These are phyloP conservation scores for Halichondria panicea DNA, from an alignment of 37 sponge, comb jelly and placozoan species.

Conservation along the genomic window DNA sequence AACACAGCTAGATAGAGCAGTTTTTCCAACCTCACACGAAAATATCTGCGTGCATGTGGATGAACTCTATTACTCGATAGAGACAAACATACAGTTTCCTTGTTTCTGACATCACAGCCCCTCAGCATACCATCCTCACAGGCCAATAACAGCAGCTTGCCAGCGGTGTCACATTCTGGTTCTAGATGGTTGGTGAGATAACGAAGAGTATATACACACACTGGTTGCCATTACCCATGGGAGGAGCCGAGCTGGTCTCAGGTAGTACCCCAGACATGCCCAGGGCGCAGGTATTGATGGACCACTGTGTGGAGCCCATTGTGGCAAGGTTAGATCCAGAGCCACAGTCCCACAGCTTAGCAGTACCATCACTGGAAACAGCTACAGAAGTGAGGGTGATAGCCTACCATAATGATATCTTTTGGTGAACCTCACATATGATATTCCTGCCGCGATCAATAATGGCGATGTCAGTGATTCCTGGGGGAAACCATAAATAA, in stretches of 20 bases:
- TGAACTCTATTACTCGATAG: not conserved
- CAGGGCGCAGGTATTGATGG: conserved; percentile 47
- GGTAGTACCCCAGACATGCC: not conserved
- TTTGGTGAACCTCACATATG: conserved; percentile 39
- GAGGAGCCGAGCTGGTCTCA: not conserved
- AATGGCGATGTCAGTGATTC: conserved; percentile 52
- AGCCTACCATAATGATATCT: not conserved
- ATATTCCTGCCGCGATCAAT: conserved; percentile 71
- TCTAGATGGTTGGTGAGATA: conserved; percentile 16
- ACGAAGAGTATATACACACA: too few species aligned
- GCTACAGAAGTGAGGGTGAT: conserved; percentile 29
- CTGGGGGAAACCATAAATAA: conserved; percentile 27
- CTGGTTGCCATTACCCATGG: conserved; percentile 25
- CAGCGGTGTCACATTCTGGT: conserved; percentile 46
- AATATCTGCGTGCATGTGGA: conserved; percentile 5
- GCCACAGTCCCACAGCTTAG: conserved; percentile 84
- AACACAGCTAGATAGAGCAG: conserved; percentile 23
- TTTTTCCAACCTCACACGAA: not conserved
- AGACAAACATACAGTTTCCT: conserved; percentile 5
- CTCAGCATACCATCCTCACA: conserved; percentile 46
- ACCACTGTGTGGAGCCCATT: not conserved
- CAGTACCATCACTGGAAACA: conserved; percentile 74
- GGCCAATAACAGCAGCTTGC: conserved; percentile 49
- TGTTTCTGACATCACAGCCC: conserved; percentile 39
- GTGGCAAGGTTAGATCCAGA: conserved; percentile 33